Percentiles rank a stretch among this genome's conserved stretches.
Evolutionary conservation across 2,888 invertebrate species (phyloP).

Genomic region (Drosophila mettleri): DNA sequence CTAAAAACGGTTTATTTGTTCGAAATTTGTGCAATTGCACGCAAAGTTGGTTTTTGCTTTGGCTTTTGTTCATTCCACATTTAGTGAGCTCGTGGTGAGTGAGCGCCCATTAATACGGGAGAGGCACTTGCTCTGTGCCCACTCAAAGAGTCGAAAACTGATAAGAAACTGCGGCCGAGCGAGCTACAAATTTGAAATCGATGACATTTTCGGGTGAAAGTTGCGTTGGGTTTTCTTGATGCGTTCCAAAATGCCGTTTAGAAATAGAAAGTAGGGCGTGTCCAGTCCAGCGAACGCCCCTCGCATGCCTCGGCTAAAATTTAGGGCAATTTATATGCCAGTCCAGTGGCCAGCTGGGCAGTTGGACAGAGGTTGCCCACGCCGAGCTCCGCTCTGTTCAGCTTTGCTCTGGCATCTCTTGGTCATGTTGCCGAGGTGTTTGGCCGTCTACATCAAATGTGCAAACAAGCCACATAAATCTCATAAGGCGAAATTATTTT

Average conservation of each 20-base stretch:
- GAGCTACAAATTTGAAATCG: conserved; percentile 50
- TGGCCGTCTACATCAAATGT: conserved; percentile 81
- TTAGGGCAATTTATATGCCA: conserved; percentile 61
- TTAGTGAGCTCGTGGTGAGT: conserved; percentile 54
- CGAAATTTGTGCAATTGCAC: conserved; percentile 72
- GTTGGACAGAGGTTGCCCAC: conserved; percentile 40
- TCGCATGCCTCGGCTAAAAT: conserved; percentile 19
- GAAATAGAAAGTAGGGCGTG: conserved; percentile 78
- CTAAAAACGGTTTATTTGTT: conserved; percentile 58
- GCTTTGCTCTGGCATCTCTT: conserved; percentile 43
- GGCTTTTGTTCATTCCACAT: conserved; percentile 28
- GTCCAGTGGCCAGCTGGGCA: conserved; percentile 30
- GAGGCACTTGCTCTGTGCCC: conserved; percentile 33
- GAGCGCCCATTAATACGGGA: too few relatives aligned
- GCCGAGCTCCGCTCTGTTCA: conserved; percentile 17
- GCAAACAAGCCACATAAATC: conserved; percentile 83
- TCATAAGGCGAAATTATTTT: conserved; percentile 78
- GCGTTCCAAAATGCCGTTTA: conserved; percentile 53
- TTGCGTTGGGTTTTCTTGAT: conserved; percentile 34
- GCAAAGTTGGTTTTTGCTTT: conserved; percentile 39
- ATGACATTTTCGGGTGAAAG: conserved; percentile 78
- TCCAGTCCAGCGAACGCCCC: conserved; percentile 24
- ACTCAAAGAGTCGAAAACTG: conserved; percentile 22
- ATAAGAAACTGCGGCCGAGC: conserved; percentile 57
- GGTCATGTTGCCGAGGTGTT: conserved; percentile 58